These are phyloP conservation scores for Argyrosomus japonicus DNA, from an alignment of 2,113 vertebrate genomes.

Conservation along the genomic window DNA sequence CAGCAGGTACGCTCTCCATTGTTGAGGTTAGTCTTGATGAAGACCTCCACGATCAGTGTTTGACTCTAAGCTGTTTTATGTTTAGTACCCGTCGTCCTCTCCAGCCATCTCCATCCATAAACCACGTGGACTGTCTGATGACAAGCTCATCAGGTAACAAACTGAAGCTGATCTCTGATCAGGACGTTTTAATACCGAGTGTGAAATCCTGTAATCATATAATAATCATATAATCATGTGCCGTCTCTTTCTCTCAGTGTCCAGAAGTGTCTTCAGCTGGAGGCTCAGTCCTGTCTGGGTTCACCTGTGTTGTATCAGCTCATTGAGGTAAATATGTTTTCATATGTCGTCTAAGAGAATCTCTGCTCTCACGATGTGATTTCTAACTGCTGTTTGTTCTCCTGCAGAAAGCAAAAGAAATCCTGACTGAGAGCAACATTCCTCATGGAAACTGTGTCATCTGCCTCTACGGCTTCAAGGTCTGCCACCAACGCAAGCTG, in stretches of 20 bases:
- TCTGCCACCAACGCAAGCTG: no score
- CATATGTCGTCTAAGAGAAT: neutral
- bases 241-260: slow-evolving; percentile 66
- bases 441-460: slow-evolving; percentile 96
- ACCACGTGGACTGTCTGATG: slow-evolving; percentile 94
- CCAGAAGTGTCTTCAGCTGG: slow-evolving; percentile 78
- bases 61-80: neutral
- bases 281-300: slow-evolving; percentile 82
- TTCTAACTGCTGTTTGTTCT: slow-evolving; percentile 11
- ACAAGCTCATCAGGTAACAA: slow-evolving; percentile 90
- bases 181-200: neutral
- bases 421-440: slow-evolving; percentile 96
- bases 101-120: slow-evolving; percentile 88
- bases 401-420: slow-evolving; percentile 95
- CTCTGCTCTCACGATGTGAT: neutral
- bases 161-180: neutral
- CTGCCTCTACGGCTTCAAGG: slow-evolving; percentile 94
- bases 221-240: no score
- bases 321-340: slow-evolving; percentile 79
- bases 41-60: neutral
- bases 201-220: neutral
- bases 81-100: slow-evolving; percentile 78
- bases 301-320: slow-evolving; percentile 85
- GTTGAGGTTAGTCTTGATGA: no score
- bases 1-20: slow-evolving; percentile 81